Evolutionary conservation across 2,797 vertebrate genomes (phyloP).

Genomic region (Prionace glauca): DNA sequence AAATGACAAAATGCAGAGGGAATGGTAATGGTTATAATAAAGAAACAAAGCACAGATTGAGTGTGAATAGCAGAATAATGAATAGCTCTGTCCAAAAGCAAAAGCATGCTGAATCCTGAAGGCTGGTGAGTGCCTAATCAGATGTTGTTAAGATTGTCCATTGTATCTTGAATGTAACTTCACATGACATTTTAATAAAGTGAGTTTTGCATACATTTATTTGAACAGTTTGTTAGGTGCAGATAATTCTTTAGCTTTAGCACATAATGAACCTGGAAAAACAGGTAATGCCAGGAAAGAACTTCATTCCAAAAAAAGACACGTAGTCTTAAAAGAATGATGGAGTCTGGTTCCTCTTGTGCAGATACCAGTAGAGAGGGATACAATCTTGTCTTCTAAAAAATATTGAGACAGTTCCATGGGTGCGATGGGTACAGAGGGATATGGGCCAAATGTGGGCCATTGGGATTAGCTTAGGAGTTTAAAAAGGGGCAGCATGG

Average conservation of each 20-base stretch:
- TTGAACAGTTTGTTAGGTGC: neutral
- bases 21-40: too few species aligned
- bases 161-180: neutral
- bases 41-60: neutral
- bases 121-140: neutral
- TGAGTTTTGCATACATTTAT: neutral
- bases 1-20: neutral
- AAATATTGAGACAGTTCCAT: too few species aligned
- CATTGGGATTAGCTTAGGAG: too few species aligned
- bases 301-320: constrained; percentile 67
- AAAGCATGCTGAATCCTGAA: neutral
- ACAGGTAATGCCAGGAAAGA: constrained; percentile 80
- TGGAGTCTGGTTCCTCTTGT: neutral
- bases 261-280: constrained; percentile 70
- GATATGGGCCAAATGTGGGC: too few species aligned
- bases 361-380: too few species aligned
- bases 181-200: neutral
- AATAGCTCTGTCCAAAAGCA: neutral
- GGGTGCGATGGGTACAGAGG: too few species aligned
- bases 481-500: too few species aligned
- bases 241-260: neutral
- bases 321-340: neutral
- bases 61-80: neutral
- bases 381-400: too few species aligned
- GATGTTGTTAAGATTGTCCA: neutral